These are phyloP conservation scores for Himantopus leucocephalus DNA, from an alignment of 2,113 vertebrate genomes.

Conservation along the genomic window DNA sequence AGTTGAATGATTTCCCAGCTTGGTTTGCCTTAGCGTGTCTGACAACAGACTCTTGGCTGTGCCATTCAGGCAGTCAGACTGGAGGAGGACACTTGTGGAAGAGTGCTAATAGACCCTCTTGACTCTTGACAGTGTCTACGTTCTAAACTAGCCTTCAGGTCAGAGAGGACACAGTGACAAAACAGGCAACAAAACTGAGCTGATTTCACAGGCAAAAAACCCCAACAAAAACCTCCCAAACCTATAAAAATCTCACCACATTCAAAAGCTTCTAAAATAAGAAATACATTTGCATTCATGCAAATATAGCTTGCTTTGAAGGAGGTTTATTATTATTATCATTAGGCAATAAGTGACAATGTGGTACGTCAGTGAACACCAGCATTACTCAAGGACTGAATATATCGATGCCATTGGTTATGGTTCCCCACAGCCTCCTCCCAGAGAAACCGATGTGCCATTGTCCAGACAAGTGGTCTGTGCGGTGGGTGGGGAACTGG, in stretches of 20 bases:
- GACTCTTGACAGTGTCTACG: rapidly evolving
- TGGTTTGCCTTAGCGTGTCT: not conserved
- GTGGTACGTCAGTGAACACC: not conserved
- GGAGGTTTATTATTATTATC: not conserved
- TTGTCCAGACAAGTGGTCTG: not conserved
- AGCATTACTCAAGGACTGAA: not conserved
- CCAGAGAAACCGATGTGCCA: not conserved
- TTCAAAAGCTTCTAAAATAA: not conserved
- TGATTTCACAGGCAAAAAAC: not conserved
- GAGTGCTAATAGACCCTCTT: not conserved
- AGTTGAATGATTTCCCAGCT: not conserved
- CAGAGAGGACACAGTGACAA: not conserved
- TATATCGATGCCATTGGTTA: not conserved
- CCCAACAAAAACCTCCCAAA: rapidly evolving
- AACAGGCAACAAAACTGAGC: not conserved
- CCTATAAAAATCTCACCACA: not conserved
- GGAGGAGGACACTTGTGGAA: not conserved
- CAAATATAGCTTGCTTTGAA: not conserved
- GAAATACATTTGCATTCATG: not conserved
- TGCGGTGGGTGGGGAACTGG: not conserved
- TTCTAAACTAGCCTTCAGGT: not conserved
- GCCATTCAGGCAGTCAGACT: not conserved
- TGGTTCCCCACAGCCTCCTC: not conserved
- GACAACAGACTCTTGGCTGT: not conserved
- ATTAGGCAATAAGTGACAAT: not conserved